Evolutionary conservation across 1,140 invertebrate genomes (phyloP).

Genomic region (Ceratosolen fusciceps): DNA sequence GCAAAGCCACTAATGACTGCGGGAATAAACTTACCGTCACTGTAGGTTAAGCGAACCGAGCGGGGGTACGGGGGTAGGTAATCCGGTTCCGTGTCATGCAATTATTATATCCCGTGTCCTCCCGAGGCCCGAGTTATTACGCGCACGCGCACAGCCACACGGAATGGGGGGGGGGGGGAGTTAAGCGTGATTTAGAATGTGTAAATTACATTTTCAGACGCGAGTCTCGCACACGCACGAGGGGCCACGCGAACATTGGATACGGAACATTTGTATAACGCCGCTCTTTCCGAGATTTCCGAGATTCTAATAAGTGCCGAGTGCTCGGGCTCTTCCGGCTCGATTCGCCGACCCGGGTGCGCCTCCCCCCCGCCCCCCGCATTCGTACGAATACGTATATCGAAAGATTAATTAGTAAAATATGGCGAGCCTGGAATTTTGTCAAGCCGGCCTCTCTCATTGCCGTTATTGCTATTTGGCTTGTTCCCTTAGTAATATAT

Average conservation of each 20-base stretch:
- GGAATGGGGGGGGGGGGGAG: too few relatives aligned
- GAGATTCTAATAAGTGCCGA: not conserved
- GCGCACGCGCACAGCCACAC: not conserved
- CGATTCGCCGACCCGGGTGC: not conserved
- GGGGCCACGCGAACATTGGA: not conserved
- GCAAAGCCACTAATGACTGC: conserved; percentile 55
- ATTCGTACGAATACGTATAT: too few relatives aligned
- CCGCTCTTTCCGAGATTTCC: not conserved
- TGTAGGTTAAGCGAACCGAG: conserved; percentile 19
- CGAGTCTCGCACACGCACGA: too few relatives aligned
- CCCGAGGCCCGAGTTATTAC: not conserved
- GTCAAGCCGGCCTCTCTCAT: not conserved
- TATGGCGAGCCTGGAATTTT: not conserved
- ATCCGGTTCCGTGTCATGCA: conserved; percentile 55
- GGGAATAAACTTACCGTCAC: conserved; percentile 55
- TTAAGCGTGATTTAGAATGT: conserved; percentile 3
- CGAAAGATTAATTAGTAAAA: not conserved
- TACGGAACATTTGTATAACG: not conserved
- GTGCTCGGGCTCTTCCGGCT: not conserved
- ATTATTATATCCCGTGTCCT: conserved; percentile 53
- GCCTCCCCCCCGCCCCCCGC: too few relatives aligned
- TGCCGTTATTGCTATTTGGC: too few relatives aligned
- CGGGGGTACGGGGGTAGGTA: too few relatives aligned
- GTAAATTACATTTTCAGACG: conserved; percentile 14
- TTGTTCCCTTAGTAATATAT: too few relatives aligned